phyloP scores from a whole-genome alignment of 2,888 invertebrate genomes.

The Xanthia togata region DNA sequence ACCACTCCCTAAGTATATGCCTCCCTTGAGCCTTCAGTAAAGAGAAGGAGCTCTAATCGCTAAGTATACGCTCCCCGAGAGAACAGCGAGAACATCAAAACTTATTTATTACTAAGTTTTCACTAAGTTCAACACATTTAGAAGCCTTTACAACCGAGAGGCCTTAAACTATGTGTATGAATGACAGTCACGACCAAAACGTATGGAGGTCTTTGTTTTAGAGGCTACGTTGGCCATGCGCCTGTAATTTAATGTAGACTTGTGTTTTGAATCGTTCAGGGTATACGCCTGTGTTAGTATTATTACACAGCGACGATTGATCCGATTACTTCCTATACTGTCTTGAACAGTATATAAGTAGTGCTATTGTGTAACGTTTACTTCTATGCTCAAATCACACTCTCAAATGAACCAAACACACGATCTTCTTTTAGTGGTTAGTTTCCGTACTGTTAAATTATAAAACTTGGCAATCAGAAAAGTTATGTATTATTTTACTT shows the following conservation, averaged over 20 bases:
- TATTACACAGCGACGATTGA: background rate
- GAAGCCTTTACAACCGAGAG: constrained; percentile 41
- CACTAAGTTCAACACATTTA: constrained; percentile 51
- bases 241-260: background rate
- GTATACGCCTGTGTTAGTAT: background rate
- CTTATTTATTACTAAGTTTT: constrained; percentile 60
- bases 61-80: constrained; percentile 56
- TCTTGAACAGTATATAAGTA: background rate
- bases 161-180: constrained; percentile 51
- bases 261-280: background rate
- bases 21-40: constrained; percentile 25
- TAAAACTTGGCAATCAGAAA: background rate
- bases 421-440: background rate
- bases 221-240: background rate
- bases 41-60: constrained; percentile 55
- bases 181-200: constrained; percentile 45
- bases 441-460: background rate
- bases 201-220: constrained; percentile 31
- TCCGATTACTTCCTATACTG: background rate
- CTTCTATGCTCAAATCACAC: background rate
- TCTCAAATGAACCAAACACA: background rate
- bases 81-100: constrained; percentile 59
- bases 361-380: background rate
- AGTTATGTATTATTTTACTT: too few species aligned
- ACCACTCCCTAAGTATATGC: constrained; percentile 37